Percentiles rank a stretch among this genome's conserved stretches.
These are phyloP conservation scores for Cyclophora albipunctata DNA, from an alignment of 2,888 invertebrate species.

Conservation along the genomic window DNA sequence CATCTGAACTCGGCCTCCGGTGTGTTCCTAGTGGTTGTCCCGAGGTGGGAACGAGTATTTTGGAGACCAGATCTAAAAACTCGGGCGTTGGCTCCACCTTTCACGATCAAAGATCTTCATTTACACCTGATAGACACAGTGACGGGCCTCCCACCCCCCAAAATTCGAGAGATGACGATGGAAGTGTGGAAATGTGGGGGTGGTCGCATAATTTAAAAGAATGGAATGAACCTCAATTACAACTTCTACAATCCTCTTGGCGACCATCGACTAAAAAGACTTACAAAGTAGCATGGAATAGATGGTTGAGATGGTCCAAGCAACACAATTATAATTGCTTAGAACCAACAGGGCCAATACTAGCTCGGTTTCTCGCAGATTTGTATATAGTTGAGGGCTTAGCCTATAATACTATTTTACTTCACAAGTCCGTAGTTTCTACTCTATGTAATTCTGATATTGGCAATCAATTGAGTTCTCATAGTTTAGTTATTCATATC, in stretches of 20 bases:
- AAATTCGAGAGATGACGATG: slow-evolving; percentile 8
- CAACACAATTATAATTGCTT: slow-evolving; percentile 4
- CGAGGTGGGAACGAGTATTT: slow-evolving; percentile 26
- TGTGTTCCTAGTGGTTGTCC: slow-evolving; percentile 19
- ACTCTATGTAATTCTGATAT: slow-evolving; percentile 8
- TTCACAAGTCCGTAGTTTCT: slow-evolving; percentile 16
- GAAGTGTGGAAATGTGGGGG: slow-evolving; percentile 26
- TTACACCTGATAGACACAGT: slow-evolving; percentile 15
- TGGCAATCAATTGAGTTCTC: slow-evolving; percentile 9
- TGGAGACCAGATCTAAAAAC: slow-evolving; percentile 29
- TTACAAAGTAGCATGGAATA: slow-evolving; percentile 17
- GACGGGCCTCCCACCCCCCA: slow-evolving; percentile 16
- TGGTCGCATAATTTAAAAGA: slow-evolving; percentile 10
- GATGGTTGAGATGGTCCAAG: slow-evolving; percentile 17
- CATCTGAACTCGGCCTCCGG: slow-evolving; percentile 18
- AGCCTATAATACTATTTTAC: slow-evolving; percentile 11
- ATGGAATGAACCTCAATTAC: slow-evolving; percentile 13
- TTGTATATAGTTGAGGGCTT: slow-evolving; percentile 7
- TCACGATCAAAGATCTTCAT: slow-evolving; percentile 9
- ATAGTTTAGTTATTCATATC: slow-evolving; percentile 16
- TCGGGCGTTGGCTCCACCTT: slow-evolving; percentile 18
- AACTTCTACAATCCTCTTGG: slow-evolving; percentile 10
- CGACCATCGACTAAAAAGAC: slow-evolving; percentile 14
- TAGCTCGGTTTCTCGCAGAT: slow-evolving; percentile 11
- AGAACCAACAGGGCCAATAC: slow-evolving; percentile 6